These are phyloP conservation scores for Euplexia lucipara DNA, from an alignment of 2,888 invertebrate species.

Conservation along the genomic window DNA sequence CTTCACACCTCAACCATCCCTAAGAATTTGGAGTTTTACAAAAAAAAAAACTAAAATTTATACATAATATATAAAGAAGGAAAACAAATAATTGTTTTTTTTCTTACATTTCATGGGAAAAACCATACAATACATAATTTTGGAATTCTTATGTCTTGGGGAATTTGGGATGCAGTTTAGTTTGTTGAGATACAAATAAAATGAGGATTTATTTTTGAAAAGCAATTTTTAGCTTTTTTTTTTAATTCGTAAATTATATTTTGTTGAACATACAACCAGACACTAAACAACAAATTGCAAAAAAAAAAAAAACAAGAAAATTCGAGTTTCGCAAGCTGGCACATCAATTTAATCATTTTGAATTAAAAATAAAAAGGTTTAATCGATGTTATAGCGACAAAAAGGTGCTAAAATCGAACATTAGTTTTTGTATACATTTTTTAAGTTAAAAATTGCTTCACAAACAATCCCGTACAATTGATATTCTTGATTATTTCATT, in stretches of 20 bases:
- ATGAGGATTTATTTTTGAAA: not conserved
- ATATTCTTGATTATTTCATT: conserved; percentile 19
- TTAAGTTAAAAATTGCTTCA: not conserved
- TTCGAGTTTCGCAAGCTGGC: no score
- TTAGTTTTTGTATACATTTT: not conserved
- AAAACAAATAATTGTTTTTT: conserved; percentile 53
- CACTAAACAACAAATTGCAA: no score
- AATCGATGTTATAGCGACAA: no score
- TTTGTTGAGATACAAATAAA: conserved; percentile 20
- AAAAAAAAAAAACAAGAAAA: no score
- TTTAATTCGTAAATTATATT: no score
- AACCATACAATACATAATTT: conserved; percentile 55
- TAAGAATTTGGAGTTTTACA: conserved; percentile 34
- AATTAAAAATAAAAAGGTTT: no score
- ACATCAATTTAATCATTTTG: no score
- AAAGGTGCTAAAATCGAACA: no score
- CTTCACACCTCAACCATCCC: not conserved
- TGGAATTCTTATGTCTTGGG: conserved; percentile 48
- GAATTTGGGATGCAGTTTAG: conserved; percentile 11
- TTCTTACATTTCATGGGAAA: conserved; percentile 25
- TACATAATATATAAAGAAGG: conserved; percentile 26
- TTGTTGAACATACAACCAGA: no score
- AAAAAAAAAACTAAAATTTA: conserved; percentile 56
- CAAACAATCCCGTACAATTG: not conserved
- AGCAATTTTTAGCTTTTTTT: no score